Evolutionary conservation across 2,888 invertebrate genomes (phyloP), one percentile per base, ranked within the genome.

Genomic region (Lypha dubia): DNA sequence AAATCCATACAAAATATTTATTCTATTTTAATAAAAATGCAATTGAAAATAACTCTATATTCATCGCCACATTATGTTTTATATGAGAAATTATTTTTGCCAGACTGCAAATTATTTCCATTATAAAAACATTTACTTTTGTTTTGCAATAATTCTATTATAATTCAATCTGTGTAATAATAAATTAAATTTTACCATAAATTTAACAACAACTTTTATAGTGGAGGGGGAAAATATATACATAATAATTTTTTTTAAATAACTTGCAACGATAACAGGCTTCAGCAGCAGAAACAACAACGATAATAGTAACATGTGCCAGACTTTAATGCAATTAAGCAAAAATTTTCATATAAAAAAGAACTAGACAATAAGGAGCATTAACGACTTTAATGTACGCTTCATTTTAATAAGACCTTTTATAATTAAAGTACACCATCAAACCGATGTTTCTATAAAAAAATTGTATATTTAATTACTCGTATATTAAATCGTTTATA

Each of bases 121-220:
- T 63, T 79, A 53, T 56, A 35, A 79, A 74, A 60, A 53, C 20
- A 67, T 67, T 58, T 56, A 28, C 15, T 71, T 79, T 79, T 24
- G 35, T 44, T 32, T 53, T 53, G 35, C 35, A 46, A 65, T 51
- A 28, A 71, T 65, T 65, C 28, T 41, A 68, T 35, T 51, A 68
- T 68, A 65, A 79, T 79, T 73, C 41, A 73, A 73, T 79, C 49
- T 73, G 79, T 65, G 32, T 49, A 41, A 56, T 73, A 79, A 58
- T 73, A 79, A 65, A 79, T 65, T 58, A 49, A 73, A 73, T 73
- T 67, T 79, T 58, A 20, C 6, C 56, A 63, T 56, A 63, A 79
- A 70, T 62, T 46, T 46, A 53, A 44, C 41, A 62, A 35, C 24
- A 71, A 58, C 17, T 49, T 68, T 3, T 28, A n/a, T n/a, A n/a